Conservation (phyloP, 2,888 invertebrate species). For the Lasioglossum marginatum region DNA sequence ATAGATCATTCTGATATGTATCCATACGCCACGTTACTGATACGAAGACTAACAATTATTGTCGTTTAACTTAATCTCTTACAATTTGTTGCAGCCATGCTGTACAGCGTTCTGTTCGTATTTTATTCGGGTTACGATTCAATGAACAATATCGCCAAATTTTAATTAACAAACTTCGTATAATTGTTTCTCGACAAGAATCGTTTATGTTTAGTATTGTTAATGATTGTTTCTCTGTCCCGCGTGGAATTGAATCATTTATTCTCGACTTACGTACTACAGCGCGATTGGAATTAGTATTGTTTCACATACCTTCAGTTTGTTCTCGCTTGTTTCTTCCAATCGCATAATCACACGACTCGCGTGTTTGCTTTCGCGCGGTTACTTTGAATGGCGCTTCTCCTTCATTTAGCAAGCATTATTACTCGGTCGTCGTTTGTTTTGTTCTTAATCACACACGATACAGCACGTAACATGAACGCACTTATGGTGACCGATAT, state of each 20-base stretch:
- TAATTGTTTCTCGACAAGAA: not conserved
- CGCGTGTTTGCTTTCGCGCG: constrained; percentile 73
- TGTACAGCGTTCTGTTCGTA: constrained; percentile 7
- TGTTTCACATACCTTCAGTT: constrained; percentile 38
- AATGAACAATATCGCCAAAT: not conserved
- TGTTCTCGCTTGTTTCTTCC: constrained; percentile 51
- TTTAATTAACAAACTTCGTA: not conserved
- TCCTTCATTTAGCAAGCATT: constrained; percentile 82
- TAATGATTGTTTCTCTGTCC: not conserved
- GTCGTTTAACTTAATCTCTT: constrained; percentile 11
- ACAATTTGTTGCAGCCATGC: constrained; percentile 50
- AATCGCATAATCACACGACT: constrained; percentile 54
- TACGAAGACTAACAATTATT: constrained; percentile 41
- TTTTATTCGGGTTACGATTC: not conserved
- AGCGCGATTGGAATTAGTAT: constrained; percentile 40
- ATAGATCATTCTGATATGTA: constrained; percentile 52
- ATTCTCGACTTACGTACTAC: constrained; percentile 31
- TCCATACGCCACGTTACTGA: constrained; percentile 45
- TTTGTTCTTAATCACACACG: constrained; percentile 61
- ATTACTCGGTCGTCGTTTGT: constrained; percentile 78
- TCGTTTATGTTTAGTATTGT: not conserved
- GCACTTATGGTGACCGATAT: constrained; percentile 72
- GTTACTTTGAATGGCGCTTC: constrained; percentile 69
- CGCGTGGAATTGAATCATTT: constrained; percentile 35
- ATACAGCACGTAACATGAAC: constrained; percentile 70